Evolutionary conservation across 2,797 vertebrate species (phyloP), one percentile per base, ranked within the genome.

Genomic region (Danio kyathit): DNA sequence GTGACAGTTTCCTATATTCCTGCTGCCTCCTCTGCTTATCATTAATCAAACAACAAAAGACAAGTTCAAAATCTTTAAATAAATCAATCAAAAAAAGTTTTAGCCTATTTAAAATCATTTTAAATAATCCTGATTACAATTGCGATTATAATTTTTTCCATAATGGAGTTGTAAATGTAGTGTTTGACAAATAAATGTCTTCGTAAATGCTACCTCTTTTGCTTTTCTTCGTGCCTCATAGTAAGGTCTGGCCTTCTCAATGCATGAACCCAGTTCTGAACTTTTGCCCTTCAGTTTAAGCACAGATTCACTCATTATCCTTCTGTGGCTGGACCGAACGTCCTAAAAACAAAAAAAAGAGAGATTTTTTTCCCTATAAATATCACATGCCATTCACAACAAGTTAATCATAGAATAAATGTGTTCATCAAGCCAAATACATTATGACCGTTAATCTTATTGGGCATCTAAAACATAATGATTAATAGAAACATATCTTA

Each of bases 171-270:
- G 29, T 29, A 29, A 29, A 3, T 29, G 29, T 29, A 29, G 29
- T 29, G 29, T 29, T 29, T 29, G 29, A 1, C 1, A 29, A 29
- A 43, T 12, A 56, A 72, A 6, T 1, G 51, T 44, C 12, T 74
- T 57, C 7, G 11, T 0, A 1, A 74, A 49, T 12, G 2, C 0
- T 88, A 98, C 97, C 95, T 97, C 96, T 86, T 97, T 98, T 76
- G 97, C 96, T 16, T 95, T 90, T 65, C 96, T 92, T 0, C 96
- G 93, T 0, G 97, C 96, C 84, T 98, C 97, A 52, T 97, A 97
- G 87, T 97, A 98, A 0, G 97, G 97, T 6, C 97, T 91, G 0
- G 97, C 96, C 83, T 96, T 97, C 82, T 97, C 96, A 0, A 97
- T 96, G 88, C 96, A 97, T 54, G 92, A 91, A 4, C 97, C 96